These are phyloP conservation scores for Tenebrio molitor DNA, from an alignment of 1,140 invertebrate genomes.

Conservation along the genomic window DNA sequence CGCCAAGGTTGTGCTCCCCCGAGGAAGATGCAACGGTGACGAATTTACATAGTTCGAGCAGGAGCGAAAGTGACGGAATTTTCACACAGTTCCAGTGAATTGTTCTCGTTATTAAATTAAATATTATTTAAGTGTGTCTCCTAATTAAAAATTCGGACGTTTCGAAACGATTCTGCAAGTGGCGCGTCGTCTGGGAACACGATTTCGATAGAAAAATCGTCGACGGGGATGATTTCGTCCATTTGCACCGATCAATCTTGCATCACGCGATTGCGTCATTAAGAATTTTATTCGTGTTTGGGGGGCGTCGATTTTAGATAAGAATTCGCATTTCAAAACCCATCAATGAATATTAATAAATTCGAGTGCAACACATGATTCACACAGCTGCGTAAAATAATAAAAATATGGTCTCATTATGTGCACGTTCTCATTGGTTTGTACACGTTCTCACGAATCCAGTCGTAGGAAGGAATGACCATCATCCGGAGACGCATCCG, in stretches of 20 bases:
- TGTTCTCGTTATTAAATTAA: neutral
- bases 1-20: constrained; percentile 18
- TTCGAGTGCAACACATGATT: constrained; percentile 21
- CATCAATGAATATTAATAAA: constrained; percentile 30
- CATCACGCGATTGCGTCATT: constrained; percentile 26
- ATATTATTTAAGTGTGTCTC: neutral
- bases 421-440: constrained; percentile 7
- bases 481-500: neutral
- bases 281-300: neutral
- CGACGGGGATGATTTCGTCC: too few species aligned
- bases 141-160: neutral
- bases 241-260: neutral
- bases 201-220: too few species aligned
- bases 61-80: constrained; percentile 12
- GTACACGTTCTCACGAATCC: constrained; percentile 12
- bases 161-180: neutral
- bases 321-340: constrained; percentile 4
- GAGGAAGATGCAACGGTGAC: constrained; percentile 4
- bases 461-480: constrained; percentile 16
- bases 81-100: constrained; percentile 30
- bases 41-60: neutral
- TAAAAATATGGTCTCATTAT: constrained; percentile 1
- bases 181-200: too few species aligned
- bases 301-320: neutral
- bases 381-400: constrained; percentile 21